Base-by-base conservation (phyloP, 2,888 invertebrate genomes). In the Kuschelorhynchus macadamiae region DNA sequence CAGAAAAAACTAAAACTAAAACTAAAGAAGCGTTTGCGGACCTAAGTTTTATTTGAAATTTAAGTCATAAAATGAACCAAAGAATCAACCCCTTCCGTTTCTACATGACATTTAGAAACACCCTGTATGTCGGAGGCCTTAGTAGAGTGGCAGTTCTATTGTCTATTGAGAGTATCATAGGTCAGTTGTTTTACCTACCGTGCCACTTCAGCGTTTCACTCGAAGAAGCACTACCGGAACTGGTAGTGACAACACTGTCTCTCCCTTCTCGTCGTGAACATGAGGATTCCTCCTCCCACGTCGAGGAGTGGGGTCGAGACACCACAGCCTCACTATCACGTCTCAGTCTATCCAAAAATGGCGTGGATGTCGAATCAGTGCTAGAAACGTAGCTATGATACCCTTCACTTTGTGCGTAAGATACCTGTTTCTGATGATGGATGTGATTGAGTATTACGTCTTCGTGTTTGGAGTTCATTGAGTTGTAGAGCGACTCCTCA, bases 181-280 rank as follows among this genome's bases (percentile, higher is more conserved):
- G n/a, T n/a, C n/a, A n/a, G n/a, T n/a, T n/a, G n/a, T n/a, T n/a
- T n/a, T 14, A 63, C 52, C 60, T 60, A 46, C 91, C 91, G 78
- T 92, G 89, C 92, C 92, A 92, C 83, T 92, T 93, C 5, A 92
- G 84, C 1, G 93, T 92, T 80, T 93, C 93, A 77, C 91, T 91
- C 56, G 91, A 91, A 30, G 88, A 88, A n/a, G 88, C 88, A 75
- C 88, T 88, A 7, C 86, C 86, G 46, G 87, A 87, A 76, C 87
- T 87, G 1, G 87, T 88, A 0, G 89, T 89, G 41, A 88, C 89
- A 0, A 89, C 88, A 80, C 89, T 89, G 78, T 89, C 89, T 63
- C 89, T 83, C 17, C 87, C 88, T 75, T 87, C 85, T 5, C 77
- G 74, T 14, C 64, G 63, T 2, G 56, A 59, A 46, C 66, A 70